phyloP scores from a whole-genome alignment of 2,888 invertebrate genomes.

The Hyposoter dolosus region DNA sequence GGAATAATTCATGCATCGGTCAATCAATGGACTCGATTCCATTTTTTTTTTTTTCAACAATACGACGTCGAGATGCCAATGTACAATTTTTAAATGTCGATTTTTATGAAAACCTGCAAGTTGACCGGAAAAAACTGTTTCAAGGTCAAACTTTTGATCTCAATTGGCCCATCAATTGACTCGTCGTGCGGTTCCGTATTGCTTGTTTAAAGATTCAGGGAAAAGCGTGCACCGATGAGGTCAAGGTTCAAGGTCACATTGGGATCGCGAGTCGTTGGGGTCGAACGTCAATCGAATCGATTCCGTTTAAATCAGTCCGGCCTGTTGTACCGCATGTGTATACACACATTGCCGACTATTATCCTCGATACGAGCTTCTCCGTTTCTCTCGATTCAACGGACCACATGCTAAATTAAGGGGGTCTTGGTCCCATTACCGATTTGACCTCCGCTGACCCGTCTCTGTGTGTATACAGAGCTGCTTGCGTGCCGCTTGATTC shows the following conservation, averaged over 20 bases:
- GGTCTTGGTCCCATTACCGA: constrained; percentile 79
- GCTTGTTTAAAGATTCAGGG: not conserved
- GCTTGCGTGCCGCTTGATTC: constrained; percentile 82
- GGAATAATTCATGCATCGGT: not conserved
- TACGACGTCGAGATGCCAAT: not conserved
- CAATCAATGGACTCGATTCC: not conserved
- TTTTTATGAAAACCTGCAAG: not conserved
- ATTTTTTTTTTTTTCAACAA: not conserved
- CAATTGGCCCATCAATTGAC: not conserved
- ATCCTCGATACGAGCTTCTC: constrained; percentile 31
- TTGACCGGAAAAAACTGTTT: too few relatives aligned
- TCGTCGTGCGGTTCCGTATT: not conserved
- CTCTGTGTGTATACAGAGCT: constrained; percentile 77
- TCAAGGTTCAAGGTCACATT: constrained; percentile 44
- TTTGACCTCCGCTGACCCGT: constrained; percentile 83
- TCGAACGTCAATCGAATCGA: constrained; percentile 67
- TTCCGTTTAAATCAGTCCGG: constrained; percentile 42
- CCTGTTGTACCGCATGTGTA: constrained; percentile 7
- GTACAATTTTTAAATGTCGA: not conserved
- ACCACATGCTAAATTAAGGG: constrained; percentile 77
- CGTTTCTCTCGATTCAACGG: constrained; percentile 38
- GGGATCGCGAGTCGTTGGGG: constrained; percentile 43
- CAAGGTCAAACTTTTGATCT: not conserved
- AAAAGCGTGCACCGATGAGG: constrained; percentile 7
- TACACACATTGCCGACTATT: constrained; percentile 9